phyloP scores from a whole-genome alignment of 2,888 invertebrate species.

The Torymus texanus region DNA sequence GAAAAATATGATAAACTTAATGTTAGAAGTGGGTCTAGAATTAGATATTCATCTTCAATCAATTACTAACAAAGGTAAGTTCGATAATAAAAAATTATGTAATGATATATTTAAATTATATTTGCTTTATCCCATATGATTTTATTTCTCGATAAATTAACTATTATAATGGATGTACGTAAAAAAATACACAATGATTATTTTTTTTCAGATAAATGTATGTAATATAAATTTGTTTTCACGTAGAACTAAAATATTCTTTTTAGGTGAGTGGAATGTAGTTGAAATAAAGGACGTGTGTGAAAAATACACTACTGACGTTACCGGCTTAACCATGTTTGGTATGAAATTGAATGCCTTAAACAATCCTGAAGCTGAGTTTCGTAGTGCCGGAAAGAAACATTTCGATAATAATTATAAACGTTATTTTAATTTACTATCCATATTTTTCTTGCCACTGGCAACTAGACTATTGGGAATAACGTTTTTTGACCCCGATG shows the following conservation, averaged over 20 bases:
- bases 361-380: constrained; percentile 73
- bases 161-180: too few relatives aligned
- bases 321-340: constrained; percentile 76
- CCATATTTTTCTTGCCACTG: constrained; percentile 75
- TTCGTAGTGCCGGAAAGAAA: constrained; percentile 73
- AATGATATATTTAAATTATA: too few relatives aligned
- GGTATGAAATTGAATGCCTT: constrained; percentile 76
- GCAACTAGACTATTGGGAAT: constrained; percentile 70
- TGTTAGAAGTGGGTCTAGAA: constrained; percentile 62
- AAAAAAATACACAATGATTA: too few relatives aligned
- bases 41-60: constrained; percentile 60
- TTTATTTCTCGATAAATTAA: too few relatives aligned
- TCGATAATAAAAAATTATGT: neutral
- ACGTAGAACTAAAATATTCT: too few relatives aligned
- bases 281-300: constrained; percentile 67
- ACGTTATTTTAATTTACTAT: constrained; percentile 70
- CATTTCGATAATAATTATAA: constrained; percentile 71
- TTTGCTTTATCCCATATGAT: too few relatives aligned
- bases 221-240: too few relatives aligned
- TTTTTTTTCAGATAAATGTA: too few relatives aligned
- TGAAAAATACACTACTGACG: constrained; percentile 71
- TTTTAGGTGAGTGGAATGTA: constrained; percentile 59
- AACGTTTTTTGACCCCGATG: constrained; percentile 71
- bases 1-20: constrained; percentile 67
- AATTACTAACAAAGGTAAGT: constrained; percentile 60